Percentiles rank a stretch among this genome's conserved stretches.
phyloP scores from a whole-genome alignment of 2,113 vertebrate genomes.

The Nothoprocta pentlandii region DNA sequence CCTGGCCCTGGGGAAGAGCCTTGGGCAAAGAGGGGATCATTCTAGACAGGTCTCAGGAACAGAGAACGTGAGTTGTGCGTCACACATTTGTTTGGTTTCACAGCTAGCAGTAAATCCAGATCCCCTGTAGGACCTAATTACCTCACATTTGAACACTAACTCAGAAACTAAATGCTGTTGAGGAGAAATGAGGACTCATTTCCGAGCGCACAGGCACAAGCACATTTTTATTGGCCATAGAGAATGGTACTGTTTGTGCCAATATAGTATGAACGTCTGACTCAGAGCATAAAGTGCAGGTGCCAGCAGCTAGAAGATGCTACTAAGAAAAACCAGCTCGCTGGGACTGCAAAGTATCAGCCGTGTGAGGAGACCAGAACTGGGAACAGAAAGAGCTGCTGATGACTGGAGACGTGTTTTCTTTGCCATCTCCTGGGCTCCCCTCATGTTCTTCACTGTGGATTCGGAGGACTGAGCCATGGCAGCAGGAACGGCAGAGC shows the following conservation, averaged over 20 bases:
- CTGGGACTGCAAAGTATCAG: conserved; percentile 48
- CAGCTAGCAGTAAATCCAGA: conserved; percentile 28
- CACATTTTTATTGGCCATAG: conserved; percentile 68
- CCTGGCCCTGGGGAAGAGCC: background rate
- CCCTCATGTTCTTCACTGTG: background rate
- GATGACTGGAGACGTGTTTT: background rate
- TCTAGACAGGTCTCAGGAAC: background rate
- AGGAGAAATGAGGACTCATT: conserved; percentile 50
- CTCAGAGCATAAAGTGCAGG: conserved; percentile 60
- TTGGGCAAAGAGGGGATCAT: background rate
- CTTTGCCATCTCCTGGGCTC: background rate
- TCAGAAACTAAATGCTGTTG: conserved; percentile 44
- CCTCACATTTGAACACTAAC: conserved; percentile 57
- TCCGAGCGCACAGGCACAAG: conserved; percentile 62
- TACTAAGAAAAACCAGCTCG: conserved; percentile 61
- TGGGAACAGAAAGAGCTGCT: background rate
- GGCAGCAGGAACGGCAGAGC: background rate
- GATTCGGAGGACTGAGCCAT: background rate
- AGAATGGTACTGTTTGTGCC: conserved; percentile 53
- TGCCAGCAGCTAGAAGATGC: conserved; percentile 61
- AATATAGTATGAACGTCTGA: conserved; percentile 67
- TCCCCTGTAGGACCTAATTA: conserved; percentile 59
- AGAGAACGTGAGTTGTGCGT: background rate
- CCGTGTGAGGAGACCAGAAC: conserved; percentile 49
- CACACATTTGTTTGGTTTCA: background rate